A percentile compares a stretch with the other conserved stretches of the same genome.
Conservation (phyloP, 2,113 vertebrate species). For the Oncorhynchus tshawytscha region DNA sequence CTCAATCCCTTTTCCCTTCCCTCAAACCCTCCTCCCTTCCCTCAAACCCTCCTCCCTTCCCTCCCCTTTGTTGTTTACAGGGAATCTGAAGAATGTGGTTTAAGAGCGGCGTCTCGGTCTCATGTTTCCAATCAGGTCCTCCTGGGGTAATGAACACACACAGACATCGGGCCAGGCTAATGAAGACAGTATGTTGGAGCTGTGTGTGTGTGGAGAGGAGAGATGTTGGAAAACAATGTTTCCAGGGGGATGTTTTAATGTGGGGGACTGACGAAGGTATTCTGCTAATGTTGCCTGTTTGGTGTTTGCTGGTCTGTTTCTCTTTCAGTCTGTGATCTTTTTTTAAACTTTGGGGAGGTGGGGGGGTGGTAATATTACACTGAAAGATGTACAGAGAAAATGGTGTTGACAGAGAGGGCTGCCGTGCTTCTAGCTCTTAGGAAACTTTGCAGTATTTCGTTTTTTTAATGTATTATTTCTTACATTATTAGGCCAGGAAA, state of each 20-base stretch:
- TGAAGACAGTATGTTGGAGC: conserved; percentile 73
- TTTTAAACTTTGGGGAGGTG: not conserved
- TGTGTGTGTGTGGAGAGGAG: conserved; percentile 18
- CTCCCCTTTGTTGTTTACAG: conserved; percentile 69
- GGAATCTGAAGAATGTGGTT: conserved; percentile 88
- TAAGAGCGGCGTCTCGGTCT: conserved; percentile 58
- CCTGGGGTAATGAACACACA: conserved; percentile 11
- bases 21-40: too few species aligned
- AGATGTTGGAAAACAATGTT: conserved; percentile 46
- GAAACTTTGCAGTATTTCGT: too few species aligned
- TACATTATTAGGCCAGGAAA: too few species aligned
- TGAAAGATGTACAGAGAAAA: not conserved
- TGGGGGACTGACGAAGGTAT: not conserved
- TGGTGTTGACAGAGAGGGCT: not conserved
- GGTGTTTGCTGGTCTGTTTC: not conserved
- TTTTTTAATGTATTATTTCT: too few species aligned
- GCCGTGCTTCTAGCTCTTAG: too few species aligned
- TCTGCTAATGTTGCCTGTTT: not conserved
- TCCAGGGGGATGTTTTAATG: conserved; percentile 57
- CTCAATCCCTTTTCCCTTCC: too few species aligned
- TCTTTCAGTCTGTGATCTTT: not conserved
- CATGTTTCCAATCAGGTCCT: conserved; percentile 26
- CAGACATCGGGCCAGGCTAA: conserved; percentile 46
- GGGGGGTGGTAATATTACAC: not conserved
- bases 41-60: too few species aligned